phyloP scores from a whole-genome alignment of 2,113 vertebrate genomes.

The Galeopterus variegatus region DNA sequence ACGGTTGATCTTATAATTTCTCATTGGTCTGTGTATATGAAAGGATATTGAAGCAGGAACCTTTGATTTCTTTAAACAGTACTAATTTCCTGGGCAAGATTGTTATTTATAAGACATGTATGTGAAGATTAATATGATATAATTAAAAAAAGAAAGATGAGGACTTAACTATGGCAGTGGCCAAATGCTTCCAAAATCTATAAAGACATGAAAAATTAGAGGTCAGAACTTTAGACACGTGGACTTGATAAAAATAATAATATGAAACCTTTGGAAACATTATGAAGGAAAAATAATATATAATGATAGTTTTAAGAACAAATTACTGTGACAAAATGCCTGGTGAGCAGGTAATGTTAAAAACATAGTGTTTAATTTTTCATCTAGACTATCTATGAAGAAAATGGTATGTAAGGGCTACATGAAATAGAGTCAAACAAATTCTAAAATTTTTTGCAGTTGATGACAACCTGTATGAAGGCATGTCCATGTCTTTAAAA shows the following conservation, averaged over 20 bases:
- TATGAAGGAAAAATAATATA: background rate
- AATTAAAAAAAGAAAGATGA: background rate
- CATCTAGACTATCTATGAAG: background rate
- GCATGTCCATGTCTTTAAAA: background rate
- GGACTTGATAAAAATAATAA: background rate
- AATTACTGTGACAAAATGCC: background rate
- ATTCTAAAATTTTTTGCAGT: background rate
- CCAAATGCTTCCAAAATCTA: background rate
- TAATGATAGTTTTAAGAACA: background rate
- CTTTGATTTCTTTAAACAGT: background rate
- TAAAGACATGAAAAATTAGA: background rate
- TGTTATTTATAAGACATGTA: background rate
- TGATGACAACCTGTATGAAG: background rate
- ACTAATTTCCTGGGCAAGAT: background rate
- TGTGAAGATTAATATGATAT: background rate
- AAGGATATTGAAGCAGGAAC: background rate
- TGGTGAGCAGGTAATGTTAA: background rate
- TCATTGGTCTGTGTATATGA: background rate
- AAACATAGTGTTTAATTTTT: background rate
- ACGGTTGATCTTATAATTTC: background rate
- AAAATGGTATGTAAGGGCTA: background rate
- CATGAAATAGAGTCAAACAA: background rate
- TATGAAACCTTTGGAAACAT: background rate
- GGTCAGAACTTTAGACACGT: background rate
- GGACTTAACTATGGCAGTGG: background rate